Conservation (phyloP, 2,797 vertebrate genomes). For the Cichlasoma orientale region DNA sequence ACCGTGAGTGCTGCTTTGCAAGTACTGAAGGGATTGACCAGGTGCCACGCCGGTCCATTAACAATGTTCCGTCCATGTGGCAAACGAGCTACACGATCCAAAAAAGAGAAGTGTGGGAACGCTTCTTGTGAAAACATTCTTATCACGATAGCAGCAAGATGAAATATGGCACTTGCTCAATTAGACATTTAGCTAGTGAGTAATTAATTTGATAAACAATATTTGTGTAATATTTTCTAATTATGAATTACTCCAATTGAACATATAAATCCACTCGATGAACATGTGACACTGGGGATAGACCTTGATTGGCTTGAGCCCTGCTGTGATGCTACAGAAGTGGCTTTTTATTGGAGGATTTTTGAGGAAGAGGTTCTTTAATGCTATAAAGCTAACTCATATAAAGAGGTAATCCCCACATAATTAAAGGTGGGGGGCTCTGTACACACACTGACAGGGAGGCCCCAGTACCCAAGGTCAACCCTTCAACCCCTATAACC, state of each 20-base stretch:
- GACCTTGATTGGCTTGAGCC: conserved; percentile 49
- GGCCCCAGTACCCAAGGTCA: conserved; percentile 46
- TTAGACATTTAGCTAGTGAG: not conserved
- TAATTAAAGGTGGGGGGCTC: conserved; percentile 70
- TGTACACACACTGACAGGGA: conserved; percentile 35
- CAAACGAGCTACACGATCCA: not conserved
- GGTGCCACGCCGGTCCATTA: not conserved
- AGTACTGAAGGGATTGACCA: conserved; percentile 9
- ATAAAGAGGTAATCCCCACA: conserved; percentile 73
- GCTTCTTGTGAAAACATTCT: conserved; percentile 26
- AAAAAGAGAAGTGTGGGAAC: conserved; percentile 2
- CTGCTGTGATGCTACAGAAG: conserved; percentile 55
- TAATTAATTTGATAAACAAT: not conserved
- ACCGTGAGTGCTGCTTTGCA: conserved; percentile 11
- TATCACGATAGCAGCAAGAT: conserved; percentile 29
- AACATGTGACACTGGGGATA: conserved; percentile 16
- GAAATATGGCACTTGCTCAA: not conserved
- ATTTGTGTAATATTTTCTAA: not conserved
- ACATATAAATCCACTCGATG: conserved; percentile 11
- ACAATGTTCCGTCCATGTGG: not conserved
- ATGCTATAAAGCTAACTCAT: conserved; percentile 68
- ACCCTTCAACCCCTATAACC: not conserved
- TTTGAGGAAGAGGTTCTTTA: conserved; percentile 63
- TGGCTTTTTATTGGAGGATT: conserved; percentile 60
- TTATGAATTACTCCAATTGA: conserved; percentile 28